Evolutionary conservation across 2,888 invertebrate genomes (phyloP), one percentile per base, ranked within the genome.

Genomic region (Nezara viridula): DNA sequence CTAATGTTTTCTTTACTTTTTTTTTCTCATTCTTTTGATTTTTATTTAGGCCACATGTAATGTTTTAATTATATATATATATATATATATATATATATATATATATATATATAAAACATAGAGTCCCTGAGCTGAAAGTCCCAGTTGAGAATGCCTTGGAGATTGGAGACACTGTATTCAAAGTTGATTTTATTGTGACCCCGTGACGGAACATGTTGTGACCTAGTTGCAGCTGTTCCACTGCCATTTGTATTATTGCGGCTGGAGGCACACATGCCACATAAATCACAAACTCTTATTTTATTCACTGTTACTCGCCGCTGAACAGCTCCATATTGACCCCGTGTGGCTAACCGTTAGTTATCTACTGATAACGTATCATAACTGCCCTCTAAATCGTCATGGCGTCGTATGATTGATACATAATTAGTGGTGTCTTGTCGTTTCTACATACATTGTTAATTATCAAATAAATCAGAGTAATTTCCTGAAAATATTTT

Each of bases 251-350:
- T 60, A 60, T 60, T 60, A 60, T 60, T 60, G 27, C 60, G 27
- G 27, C 27, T 4, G 14, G 60, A 14, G 27, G 60, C 60, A 60
- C 60, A 60, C 60, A 60, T 60, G 60, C 27, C 60, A 60, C 60
- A 60, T 60, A 60, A 60, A 60, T 60, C 60, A 60, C 60, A 60
- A 60, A 60, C 60, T 60, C 60, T 60, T 60, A 60, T 60, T 27
- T 27, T 60, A 60, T 60, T 60, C 14, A 60, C n/a, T 27, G 60
- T 27, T 60, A 60, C 14, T 60, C 27, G 27, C 27, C 44, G 14
- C 27, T 60, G 12, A 60, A 60, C n/a, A 27, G 60, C 27, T 60
- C 27, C 27, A n/a, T n/a, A 5, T n/a, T n/a, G n/a, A n/a, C n/a
- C n/a, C n/a, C n/a, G n/a, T n/a, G n/a, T 27, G 27, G 60, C 27